Base-by-base conservation (phyloP, 2,113 vertebrate genomes). In the Brachyhypopomus occidentalis region DNA sequence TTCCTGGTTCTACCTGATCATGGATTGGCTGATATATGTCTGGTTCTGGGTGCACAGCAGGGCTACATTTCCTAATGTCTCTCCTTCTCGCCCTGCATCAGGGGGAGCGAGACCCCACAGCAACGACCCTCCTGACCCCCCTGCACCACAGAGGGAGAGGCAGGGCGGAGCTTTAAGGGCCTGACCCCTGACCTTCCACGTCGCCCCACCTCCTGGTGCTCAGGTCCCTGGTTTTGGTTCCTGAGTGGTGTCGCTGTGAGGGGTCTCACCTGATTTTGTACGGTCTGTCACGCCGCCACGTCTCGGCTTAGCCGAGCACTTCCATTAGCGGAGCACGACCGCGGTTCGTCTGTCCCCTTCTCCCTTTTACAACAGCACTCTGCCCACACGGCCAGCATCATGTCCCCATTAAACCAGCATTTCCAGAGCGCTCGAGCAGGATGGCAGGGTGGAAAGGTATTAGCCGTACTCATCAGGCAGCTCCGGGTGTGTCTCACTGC, bases 311-410 rank as follows among this genome's bases (percentile, higher is more conserved):
- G 60, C 62, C 79, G 75, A 45, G 34, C 79, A 59, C 79, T 36
- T 34, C 48, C 22, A 30, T 48, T 75, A 75, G 75, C 30, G n/a
- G 72, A 81, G 72, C 67, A 52, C 23, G 36, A 67, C 62, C 55
- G 27, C 16, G 16, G 60, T 66, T 58, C n/a, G 56, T 80, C 79
- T 56, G 74, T 74, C 79, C 66, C 48, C 66, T 80, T 80, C 72
- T n/a, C 74, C 62, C 79, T 75, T 81, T 75, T 75, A 81, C 14
- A 41, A 67, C 72, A 72, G 34, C 34, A 34, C n/a, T n/a, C 62
- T 58, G 63, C 79, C 72, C 58, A 52, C 56, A 41, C 30, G 38
- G 25, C 62, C 45, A 58, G 58, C 25, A n/a, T 81, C 36, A 66
- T 30, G 56, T 67, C 45, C 62, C 66, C 72, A 67, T 81, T 75